A percentile compares a stretch with the other conserved stretches of the same genome.
Evolutionary conservation across 2,113 vertebrate species (phyloP).

Genomic region (Malurus melanocephalus): DNA sequence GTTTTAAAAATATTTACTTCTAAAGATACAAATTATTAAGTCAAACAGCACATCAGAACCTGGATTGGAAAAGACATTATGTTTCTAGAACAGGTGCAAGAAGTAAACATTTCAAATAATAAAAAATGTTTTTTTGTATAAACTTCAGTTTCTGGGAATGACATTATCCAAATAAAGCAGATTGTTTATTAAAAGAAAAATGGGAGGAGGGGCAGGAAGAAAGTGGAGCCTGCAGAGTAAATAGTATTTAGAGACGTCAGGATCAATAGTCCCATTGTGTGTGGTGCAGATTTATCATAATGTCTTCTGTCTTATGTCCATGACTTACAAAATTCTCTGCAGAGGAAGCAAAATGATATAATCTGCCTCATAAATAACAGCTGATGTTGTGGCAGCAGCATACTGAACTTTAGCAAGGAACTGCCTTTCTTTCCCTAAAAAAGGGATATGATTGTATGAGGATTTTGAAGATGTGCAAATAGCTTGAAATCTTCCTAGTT

Average conservation of each 20-base stretch:
- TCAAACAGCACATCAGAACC: neutral
- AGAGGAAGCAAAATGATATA: neutral
- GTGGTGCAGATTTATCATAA: slow-evolving; percentile 15
- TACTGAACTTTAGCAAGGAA: neutral
- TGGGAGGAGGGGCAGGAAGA: rapidly evolving
- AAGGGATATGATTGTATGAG: neutral
- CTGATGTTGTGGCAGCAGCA: neutral
- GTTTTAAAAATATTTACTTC: neutral
- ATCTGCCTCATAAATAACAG: neutral
- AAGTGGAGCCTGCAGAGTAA: neutral
- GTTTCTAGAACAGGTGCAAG: neutral
- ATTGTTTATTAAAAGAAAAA: neutral
- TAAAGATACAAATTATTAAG: neutral
- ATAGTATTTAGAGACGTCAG: neutral
- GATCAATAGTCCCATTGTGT: slow-evolving; percentile 39
- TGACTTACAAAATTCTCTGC: neutral
- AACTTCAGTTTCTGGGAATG: neutral
- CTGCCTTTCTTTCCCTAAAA: neutral
- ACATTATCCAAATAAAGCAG: neutral
- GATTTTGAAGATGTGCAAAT: neutral
- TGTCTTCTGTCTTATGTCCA: slow-evolving; percentile 15
- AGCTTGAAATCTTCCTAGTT: neutral
- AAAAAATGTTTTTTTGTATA: neutral
- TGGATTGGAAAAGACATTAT: neutral
- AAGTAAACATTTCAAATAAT: neutral